Base-by-base conservation (phyloP, 1,140 invertebrate species). In the Bombus superbus region DNA sequence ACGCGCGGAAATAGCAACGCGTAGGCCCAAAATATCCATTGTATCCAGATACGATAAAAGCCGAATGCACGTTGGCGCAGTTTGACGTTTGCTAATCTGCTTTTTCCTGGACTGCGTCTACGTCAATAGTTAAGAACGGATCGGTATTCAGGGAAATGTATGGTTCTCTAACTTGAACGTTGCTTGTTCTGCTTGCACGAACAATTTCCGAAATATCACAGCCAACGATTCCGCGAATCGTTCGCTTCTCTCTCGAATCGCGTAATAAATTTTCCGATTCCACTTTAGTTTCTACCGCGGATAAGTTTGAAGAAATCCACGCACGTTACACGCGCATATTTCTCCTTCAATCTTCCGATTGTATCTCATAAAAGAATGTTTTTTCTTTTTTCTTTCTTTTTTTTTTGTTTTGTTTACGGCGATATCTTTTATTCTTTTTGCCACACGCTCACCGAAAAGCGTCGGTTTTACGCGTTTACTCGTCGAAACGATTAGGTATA, bases 21-120 rank as follows among this genome's bases (percentile, higher is more conserved):
- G 74, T 74, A 15, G 66, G 64, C 81, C 76, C 22, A 64, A 92
- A 92, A 92, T 92, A 92, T 69, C 47, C 83, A 44, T 85, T 75
- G 57, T 66, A 87, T 87, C 77, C 87, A 86, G 84, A 86, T 81
- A 89, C 85, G 88, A 84, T 89, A 81, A 81, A 89, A 89, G 78
- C 79, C 81, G 88, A 88, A 69, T 86, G 80, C 72, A 71, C 40
- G 72, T 81, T 68, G 44, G 66, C 35, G 66, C 35, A 53, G 68
- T 83, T 83, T 89, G 83, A 83, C 81, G 87, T 75, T 83, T 11
- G 59, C 22, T 75, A 66, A 68, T 73, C 32, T 40, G 53, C 9
- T 74, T 81, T 62, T 44, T 32, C 13, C 22, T 47, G 47, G 59
- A 42, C 32, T 47, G 18, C 64, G 62, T 79, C 22, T 35, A 86